Evolutionary conservation across 2,888 invertebrate species (phyloP).

Genomic region (Phengaris alcon): DNA sequence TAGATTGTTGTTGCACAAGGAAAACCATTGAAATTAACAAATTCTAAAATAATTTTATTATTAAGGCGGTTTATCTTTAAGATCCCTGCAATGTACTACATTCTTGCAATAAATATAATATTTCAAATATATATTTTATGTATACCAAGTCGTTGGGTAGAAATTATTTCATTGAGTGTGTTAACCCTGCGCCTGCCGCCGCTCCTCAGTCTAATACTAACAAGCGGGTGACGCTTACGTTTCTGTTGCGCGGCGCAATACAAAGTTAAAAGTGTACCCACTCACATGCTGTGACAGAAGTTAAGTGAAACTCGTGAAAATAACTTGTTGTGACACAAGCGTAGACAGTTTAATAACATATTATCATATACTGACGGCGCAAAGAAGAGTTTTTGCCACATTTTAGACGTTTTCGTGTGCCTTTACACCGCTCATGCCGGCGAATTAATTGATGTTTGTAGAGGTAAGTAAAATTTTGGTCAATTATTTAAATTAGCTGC

Average conservation of each 20-base stretch:
- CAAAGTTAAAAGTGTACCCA: constrained; percentile 55
- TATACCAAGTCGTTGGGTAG: neutral
- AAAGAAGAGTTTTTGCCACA: constrained; percentile 32
- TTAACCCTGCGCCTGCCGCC: constrained; percentile 22
- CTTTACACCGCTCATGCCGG: constrained; percentile 47
- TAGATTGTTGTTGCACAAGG: too few relatives aligned
- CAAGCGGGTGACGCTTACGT: constrained; percentile 54
- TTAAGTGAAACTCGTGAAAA: constrained; percentile 60
- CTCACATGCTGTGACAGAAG: constrained; percentile 67
- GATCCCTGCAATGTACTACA: too few relatives aligned
- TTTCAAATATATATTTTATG: neutral
- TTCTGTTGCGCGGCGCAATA: constrained; percentile 44
- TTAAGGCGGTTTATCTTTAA: too few relatives aligned
- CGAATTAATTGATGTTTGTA: constrained; percentile 64
- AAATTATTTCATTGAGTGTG: neutral
- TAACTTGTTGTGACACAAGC: neutral
- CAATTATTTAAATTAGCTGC: constrained; percentile 30
- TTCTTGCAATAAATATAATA: too few relatives aligned
- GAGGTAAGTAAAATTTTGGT: constrained; percentile 63
- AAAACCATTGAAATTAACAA: too few relatives aligned
- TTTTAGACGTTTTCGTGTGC: constrained; percentile 22
- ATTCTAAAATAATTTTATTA: too few relatives aligned
- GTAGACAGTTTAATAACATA: neutral
- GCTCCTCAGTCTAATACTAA: constrained; percentile 43
- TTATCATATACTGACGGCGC: neutral